phyloP scores from a whole-genome alignment of 2,888 invertebrate species.

The Cerceris ruficornis region DNA sequence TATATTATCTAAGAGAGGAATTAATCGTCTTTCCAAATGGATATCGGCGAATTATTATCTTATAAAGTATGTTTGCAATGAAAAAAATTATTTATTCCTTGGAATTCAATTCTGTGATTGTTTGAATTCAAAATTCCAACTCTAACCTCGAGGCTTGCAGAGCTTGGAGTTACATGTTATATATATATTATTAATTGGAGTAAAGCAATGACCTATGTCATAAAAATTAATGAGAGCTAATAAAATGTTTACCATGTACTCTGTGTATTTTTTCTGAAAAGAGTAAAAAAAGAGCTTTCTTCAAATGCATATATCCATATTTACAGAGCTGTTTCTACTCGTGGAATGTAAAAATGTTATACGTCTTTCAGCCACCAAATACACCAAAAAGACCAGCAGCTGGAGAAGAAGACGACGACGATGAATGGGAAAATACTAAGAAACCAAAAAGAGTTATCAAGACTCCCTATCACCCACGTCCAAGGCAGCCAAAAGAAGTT shows the following conservation, averaged over 20 bases:
- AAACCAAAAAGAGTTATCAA: slow-evolving; percentile 82
- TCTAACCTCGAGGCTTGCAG: slow-evolving; percentile 25
- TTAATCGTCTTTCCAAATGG: slow-evolving; percentile 71
- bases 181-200: too few species aligned
- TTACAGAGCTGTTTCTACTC: too few species aligned
- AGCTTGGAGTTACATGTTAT: neutral
- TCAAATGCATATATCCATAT: too few species aligned
- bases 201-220: too few species aligned
- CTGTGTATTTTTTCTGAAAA: too few species aligned
- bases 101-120: neutral
- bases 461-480: slow-evolving; percentile 82
- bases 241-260: too few species aligned
- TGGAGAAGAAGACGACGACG: slow-evolving; percentile 87
- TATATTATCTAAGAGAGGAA: slow-evolving; percentile 8
- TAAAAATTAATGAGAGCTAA: too few species aligned
- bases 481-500: slow-evolving; percentile 76
- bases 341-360: neutral
- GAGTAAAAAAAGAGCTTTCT: too few species aligned
- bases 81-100: slow-evolving; percentile 1
- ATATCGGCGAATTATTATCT: slow-evolving; percentile 82
- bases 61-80: slow-evolving; percentile 76
- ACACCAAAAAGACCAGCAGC: slow-evolving; percentile 88
- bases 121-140: neutral
- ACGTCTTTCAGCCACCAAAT: slow-evolving; percentile 87
- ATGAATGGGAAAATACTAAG: slow-evolving; percentile 85